Evolutionary conservation across 2,113 vertebrate species (phyloP).

Genomic region (Herpetotheres cachinnans): DNA sequence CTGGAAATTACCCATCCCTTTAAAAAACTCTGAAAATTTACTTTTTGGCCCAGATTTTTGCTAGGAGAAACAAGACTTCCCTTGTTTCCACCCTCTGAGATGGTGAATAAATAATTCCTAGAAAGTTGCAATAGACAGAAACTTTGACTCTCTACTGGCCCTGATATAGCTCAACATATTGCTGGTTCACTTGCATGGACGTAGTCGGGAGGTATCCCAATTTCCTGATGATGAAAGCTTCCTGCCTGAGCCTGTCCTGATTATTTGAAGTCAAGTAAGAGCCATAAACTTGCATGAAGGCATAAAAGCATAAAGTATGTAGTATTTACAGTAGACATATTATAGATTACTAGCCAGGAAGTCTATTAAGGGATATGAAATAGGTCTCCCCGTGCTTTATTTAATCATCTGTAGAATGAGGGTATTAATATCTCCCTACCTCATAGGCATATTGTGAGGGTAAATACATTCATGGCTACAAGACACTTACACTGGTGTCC

Average conservation of each 20-base stretch:
- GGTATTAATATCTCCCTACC: neutral
- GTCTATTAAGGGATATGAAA: neutral
- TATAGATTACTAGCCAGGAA: neutral
- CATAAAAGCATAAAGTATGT: neutral
- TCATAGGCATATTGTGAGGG: neutral
- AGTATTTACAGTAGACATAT: neutral
- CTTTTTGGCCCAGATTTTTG: neutral
- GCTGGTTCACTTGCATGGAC: neutral
- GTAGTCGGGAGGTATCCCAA: rapidly evolving
- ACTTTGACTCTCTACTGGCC: neutral
- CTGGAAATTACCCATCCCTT: neutral
- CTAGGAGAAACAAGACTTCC: neutral
- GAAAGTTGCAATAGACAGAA: neutral
- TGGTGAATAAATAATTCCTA: neutral
- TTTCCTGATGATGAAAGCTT: neutral
- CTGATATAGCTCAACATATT: neutral
- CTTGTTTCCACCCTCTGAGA: neutral
- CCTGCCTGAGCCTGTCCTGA: neutral
- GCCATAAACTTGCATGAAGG: neutral
- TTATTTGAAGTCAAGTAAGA: neutral
- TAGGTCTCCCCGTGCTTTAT: neutral
- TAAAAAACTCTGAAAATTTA: neutral
- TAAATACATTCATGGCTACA: neutral
- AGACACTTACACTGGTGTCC: neutral
- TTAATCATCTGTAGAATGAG: neutral